Evolutionary conservation across 2,113 vertebrate species (phyloP), one percentile per base, ranked within the genome.

Genomic region (Parotia lawesii): DNA sequence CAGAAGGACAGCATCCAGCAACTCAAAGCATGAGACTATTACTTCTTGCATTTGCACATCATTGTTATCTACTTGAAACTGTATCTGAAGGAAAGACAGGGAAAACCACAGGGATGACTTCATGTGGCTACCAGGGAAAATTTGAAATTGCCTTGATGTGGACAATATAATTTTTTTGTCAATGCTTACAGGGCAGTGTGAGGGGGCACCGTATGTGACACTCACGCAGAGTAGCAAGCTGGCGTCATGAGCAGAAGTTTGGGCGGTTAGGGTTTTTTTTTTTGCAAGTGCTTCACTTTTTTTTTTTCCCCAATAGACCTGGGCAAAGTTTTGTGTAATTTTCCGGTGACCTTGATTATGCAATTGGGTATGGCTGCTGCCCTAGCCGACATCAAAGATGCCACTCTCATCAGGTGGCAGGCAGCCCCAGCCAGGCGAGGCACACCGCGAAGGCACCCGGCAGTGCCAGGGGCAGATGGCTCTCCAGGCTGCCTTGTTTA

Each of bases 321-420:
- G 96, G 95, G 76, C 95, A 96, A 97, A 64, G 82, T 96, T 96
- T 95, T 97, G 95, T 97, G 95, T 97, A 95, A 93, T 94, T 98
- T 97, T 97, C 96, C 96, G 96, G 75, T 54, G 88, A 85, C 96
- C 97, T 96, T 96, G 96, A 93, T 97, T 95, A 82, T 89, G 92
- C 95, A 97, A 97, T 64, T 80, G 38, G 60, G n/a, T 75, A 65
- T 54, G 93, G 90, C 92, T 95, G 66, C 91, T 94, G 92, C 87
- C 77, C 76, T 35, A 64, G 61, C 85, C 62, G 22, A 94, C 93
- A 96, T 90, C 79, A 96, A 93, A 96, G 95, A 87, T 94, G 93
- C 66, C 78, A 56, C 38, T 69, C 48, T 31, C 95, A 92, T 94
- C 84, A 62, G 91, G 91, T 73, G 47, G 75, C 18, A 37, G 81